These are phyloP conservation scores for Grapholita molesta DNA, from an alignment of 1,140 invertebrate species.

Conservation along the genomic window DNA sequence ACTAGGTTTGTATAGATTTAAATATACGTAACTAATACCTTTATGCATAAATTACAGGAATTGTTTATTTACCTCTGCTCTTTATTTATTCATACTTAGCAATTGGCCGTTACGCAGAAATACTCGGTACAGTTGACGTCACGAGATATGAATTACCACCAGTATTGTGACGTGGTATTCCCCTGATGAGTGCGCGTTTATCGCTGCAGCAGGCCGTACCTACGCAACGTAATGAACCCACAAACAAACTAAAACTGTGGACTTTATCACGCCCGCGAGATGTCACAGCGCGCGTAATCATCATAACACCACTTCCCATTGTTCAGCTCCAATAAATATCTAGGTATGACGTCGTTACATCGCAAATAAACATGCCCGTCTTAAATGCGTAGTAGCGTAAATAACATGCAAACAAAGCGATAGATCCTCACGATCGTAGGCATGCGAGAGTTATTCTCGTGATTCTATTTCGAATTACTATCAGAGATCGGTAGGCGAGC, in stretches of 20 bases:
- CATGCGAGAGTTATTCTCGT: background rate
- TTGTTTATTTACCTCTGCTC: background rate
- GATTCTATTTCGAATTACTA: background rate
- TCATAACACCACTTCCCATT: background rate
- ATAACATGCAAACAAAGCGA: background rate
- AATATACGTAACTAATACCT: too few species aligned
- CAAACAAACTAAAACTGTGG: background rate
- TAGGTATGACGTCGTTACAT: background rate
- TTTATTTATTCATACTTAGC: background rate
- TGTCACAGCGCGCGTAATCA: background rate
- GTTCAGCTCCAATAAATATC: background rate
- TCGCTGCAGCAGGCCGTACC: background rate
- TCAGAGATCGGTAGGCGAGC: background rate
- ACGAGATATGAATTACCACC: background rate
- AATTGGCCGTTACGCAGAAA: background rate
- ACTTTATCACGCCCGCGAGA: too few species aligned
- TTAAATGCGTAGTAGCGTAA: background rate
- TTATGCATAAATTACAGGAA: too few species aligned
- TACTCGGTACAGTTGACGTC: background rate
- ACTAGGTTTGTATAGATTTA: too few species aligned
- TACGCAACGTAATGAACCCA: background rate
- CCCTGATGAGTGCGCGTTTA: slow-evolving; percentile 1
- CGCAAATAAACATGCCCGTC: background rate
- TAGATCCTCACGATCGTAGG: background rate
- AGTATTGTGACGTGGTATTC: slow-evolving; percentile 5